Conservation (phyloP, 2,113 vertebrate species). For the Onychorhynchus coronatus region DNA sequence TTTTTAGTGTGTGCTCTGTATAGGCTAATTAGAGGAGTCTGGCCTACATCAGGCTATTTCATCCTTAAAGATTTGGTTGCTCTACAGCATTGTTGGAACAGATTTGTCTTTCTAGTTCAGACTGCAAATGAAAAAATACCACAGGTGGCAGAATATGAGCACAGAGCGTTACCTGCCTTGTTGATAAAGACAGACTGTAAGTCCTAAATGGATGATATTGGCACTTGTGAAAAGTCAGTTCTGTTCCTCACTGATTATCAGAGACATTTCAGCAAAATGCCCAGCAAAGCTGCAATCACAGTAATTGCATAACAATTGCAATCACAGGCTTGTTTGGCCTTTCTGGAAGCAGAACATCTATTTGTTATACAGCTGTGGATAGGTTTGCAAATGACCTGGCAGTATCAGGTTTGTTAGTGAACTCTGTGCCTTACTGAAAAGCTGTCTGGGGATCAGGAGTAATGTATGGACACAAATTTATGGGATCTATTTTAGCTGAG, state of each 20-base stretch:
- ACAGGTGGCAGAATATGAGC: conserved; percentile 14
- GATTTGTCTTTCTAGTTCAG: conserved; percentile 20
- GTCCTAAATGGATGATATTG: conserved; percentile 9
- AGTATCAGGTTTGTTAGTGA: background rate
- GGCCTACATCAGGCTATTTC: background rate
- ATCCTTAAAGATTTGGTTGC: conserved; percentile 24
- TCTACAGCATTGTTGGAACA: conserved; percentile 1
- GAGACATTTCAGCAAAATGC: conserved; percentile 17
- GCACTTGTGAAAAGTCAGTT: conserved; percentile 9
- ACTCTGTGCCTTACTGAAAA: background rate
- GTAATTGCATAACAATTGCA: conserved; percentile 47
- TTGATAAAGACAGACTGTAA: background rate
- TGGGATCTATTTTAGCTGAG: background rate
- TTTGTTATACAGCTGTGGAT: background rate
- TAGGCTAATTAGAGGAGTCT: conserved; percentile 35
- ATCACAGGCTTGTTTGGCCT: conserved; percentile 35
- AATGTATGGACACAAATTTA: background rate
- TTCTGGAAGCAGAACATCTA: background rate
- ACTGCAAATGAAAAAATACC: conserved; percentile 18
- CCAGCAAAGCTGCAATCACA: conserved; percentile 43
- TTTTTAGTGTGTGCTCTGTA: background rate
- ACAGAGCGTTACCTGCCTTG: background rate
- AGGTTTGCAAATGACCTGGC: background rate
- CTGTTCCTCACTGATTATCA: conserved; percentile 29
- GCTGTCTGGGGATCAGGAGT: background rate